Percentiles rank a stretch among this genome's conserved stretches.
These are phyloP conservation scores for Actenoides lindsayi DNA, from an alignment of 2,113 vertebrate species.

Conservation along the genomic window DNA sequence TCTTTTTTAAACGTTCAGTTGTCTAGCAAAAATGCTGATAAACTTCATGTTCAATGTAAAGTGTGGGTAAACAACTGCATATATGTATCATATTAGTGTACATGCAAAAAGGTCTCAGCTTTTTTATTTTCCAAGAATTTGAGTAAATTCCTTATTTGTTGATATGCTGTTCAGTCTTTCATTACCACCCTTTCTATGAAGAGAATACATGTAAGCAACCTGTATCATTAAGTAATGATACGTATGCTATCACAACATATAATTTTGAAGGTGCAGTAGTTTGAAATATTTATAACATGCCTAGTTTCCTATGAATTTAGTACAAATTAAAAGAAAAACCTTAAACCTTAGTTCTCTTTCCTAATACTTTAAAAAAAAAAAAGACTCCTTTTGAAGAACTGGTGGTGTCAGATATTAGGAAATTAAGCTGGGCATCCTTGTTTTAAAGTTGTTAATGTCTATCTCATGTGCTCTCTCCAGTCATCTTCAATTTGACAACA, in stretches of 20 bases:
- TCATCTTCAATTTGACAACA: slow-evolving; percentile 24
- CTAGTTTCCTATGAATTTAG: neutral
- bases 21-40: neutral
- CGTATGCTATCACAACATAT: neutral
- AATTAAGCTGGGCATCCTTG: neutral
- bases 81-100: neutral
- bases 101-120: neutral
- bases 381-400: neutral
- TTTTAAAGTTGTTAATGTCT: slow-evolving; percentile 12
- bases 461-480: slow-evolving; percentile 45
- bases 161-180: neutral
- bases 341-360: neutral
- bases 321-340: neutral
- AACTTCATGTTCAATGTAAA: neutral
- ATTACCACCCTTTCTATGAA: neutral
- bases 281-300: neutral
- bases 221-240: neutral
- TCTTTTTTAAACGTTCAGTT: neutral
- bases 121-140: neutral
- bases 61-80: neutral
- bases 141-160: neutral
- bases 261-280: neutral
- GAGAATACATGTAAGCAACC: neutral
- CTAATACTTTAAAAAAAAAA: neutral
- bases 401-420: neutral